phyloP scores from a whole-genome alignment of 2,797 vertebrate species.

The Enteromius radiatus region DNA sequence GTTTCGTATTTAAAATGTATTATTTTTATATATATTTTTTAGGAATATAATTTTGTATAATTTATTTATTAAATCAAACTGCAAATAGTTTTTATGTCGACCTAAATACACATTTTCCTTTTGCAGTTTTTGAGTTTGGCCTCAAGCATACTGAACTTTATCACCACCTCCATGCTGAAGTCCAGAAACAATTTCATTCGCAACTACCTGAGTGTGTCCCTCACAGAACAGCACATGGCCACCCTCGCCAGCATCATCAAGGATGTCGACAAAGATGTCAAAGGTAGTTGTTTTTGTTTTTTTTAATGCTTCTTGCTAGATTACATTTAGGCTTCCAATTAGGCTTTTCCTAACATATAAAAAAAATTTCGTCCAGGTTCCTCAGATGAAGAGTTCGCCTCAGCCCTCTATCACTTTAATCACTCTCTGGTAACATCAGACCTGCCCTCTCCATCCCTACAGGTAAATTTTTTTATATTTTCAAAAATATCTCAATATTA shows the following conservation, averaged over 20 bases:
- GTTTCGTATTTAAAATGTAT: not conserved
- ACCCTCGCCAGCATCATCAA: slow-evolving; percentile 97
- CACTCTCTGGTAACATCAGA: slow-evolving; percentile 97
- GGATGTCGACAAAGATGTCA: slow-evolving; percentile 98
- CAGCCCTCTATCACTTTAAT: slow-evolving; percentile 97
- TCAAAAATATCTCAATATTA: not conserved
- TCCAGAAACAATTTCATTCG: slow-evolving; percentile 98
- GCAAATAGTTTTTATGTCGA: not conserved
- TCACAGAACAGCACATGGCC: slow-evolving; percentile 97
- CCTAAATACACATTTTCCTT: slow-evolving; percentile 24
- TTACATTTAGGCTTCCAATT: not conserved
- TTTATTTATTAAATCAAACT: not conserved
- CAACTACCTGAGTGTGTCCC: slow-evolving; percentile 96
- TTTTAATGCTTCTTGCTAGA: fast-evolving
- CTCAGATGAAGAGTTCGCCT: slow-evolving; percentile 94
- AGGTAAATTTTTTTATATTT: slow-evolving; percentile 76
- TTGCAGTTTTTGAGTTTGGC: slow-evolving; percentile 92
- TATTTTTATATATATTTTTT: not conserved
- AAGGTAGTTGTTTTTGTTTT: slow-evolving; percentile 81
- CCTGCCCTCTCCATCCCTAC: slow-evolving; percentile 92
- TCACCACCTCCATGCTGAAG: slow-evolving; percentile 97
- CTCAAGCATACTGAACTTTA: slow-evolving; percentile 96
- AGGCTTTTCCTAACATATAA: not conserved
- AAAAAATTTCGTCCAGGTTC: slow-evolving; percentile 87
- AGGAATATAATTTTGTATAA: not conserved